Evolutionary conservation across 2,113 vertebrate species (phyloP).

Genomic region (Mastomys coucha): DNA sequence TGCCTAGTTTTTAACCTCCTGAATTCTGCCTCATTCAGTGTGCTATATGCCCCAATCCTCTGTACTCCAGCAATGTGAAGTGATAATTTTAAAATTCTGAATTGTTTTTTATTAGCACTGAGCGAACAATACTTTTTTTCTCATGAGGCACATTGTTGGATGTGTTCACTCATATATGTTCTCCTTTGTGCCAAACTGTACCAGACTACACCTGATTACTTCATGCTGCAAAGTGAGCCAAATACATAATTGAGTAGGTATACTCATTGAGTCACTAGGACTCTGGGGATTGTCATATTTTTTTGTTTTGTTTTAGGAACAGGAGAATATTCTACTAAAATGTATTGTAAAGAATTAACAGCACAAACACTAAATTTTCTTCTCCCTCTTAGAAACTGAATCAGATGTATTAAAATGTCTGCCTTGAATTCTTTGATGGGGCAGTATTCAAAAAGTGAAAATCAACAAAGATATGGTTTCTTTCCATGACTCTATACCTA

Average conservation of each 20-base stretch:
- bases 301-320: slow-evolving; percentile 60
- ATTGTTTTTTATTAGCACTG: not conserved
- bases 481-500: not conserved
- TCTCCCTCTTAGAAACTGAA: slow-evolving; percentile 30
- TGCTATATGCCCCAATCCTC: not conserved
- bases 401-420: not conserved
- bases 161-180: slow-evolving; percentile 56
- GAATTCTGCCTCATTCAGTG: not conserved
- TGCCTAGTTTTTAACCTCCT: not conserved
- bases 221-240: slow-evolving; percentile 64
- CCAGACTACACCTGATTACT: slow-evolving; percentile 62
- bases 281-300: slow-evolving; percentile 35
- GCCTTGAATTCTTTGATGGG: not conserved
- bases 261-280: slow-evolving; percentile 55
- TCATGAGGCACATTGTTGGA: slow-evolving; percentile 17
- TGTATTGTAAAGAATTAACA: slow-evolving; percentile 36
- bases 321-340: slow-evolving; percentile 52
- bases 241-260: slow-evolving; percentile 65
- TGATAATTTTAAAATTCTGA: not conserved
- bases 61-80: not conserved
- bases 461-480: not conserved
- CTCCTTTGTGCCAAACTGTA: slow-evolving; percentile 38
- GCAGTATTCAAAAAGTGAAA: not conserved
- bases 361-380: not conserved
- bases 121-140: not conserved